Percentiles rank a stretch among this genome's conserved stretches.
Conservation (phyloP, 2,113 vertebrate genomes). For the human (Homo sapiens) region GRCh38 chr20:10761501-10762000, state of each 20-base stretch:
- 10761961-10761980: slow-evolving; percentile 82
- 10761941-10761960: slow-evolving; percentile 82
- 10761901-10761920: slow-evolving; percentile 86
- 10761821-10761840: slow-evolving; percentile 60
- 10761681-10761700: background rate
- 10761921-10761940: slow-evolving; percentile 86
- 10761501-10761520: slow-evolving; percentile 74
- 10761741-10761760: background rate
- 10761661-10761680: slow-evolving; percentile 6
- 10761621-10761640: slow-evolving; percentile 50
- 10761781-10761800: background rate
- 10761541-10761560: slow-evolving; percentile 72
- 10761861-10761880: slow-evolving; percentile 80
- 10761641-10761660: background rate
- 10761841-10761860: slow-evolving; percentile 75
- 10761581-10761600: slow-evolving; percentile 69
- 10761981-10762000: slow-evolving; percentile 78
- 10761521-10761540: slow-evolving; percentile 68
- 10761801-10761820: background rate
- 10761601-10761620: slow-evolving; percentile 57
- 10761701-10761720: background rate
- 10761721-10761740: background rate
- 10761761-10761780: background rate
- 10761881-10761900: slow-evolving; percentile 87
- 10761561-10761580: slow-evolving; percentile 59